Conservation (phyloP, 2,888 invertebrate species). For the Cyclophora punctaria region DNA sequence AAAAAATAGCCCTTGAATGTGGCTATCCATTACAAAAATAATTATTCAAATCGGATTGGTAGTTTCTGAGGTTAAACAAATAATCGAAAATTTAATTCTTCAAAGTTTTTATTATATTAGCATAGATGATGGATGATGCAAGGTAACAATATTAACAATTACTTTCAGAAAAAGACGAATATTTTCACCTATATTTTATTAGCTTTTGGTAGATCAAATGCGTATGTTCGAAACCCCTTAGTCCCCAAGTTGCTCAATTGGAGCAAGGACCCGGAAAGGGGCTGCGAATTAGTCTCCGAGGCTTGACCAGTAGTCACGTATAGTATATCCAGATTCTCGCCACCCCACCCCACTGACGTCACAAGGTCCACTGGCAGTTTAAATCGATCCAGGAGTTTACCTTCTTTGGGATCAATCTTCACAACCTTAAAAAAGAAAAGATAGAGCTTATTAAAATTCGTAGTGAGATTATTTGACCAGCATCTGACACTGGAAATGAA, state of each 20-base stretch:
- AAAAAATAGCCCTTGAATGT: too few relatives aligned
- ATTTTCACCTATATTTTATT: not conserved
- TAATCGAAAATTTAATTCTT: too few relatives aligned
- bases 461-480: too few relatives aligned
- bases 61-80: too few relatives aligned
- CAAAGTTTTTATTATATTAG: too few relatives aligned
- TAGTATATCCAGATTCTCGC: not conserved
- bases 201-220: constrained; percentile 4
- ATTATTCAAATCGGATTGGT: too few relatives aligned
- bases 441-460: too few relatives aligned
- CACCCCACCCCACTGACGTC: constrained; percentile 6
- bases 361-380: constrained; percentile 7
- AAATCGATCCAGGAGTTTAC: constrained; percentile 1
- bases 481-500: not conserved
- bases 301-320: constrained; percentile 1
- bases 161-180: too few relatives aligned
- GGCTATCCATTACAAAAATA: too few relatives aligned
- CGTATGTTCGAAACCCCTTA: constrained; percentile 20
- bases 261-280: constrained; percentile 1
- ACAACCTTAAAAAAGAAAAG: not conserved
- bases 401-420: not conserved
- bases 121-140: too few relatives aligned
- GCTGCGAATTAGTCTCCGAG: not conserved
- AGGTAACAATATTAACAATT: too few relatives aligned
- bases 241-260: not conserved